phyloP scores from a whole-genome alignment of 2,797 vertebrate species.

The Oreochromis mossambicus region DNA sequence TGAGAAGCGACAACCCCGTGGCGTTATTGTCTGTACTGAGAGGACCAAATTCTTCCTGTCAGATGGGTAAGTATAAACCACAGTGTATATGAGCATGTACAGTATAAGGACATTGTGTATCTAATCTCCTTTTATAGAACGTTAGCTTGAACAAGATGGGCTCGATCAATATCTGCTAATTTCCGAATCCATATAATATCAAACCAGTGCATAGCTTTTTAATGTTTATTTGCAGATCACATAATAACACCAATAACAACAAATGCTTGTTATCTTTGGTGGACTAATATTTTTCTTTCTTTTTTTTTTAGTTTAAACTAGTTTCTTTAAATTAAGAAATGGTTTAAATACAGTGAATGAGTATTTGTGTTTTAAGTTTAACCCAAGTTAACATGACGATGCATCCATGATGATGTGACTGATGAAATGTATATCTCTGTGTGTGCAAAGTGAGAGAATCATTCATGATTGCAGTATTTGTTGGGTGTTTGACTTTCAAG shows the following conservation, averaged over 20 bases:
- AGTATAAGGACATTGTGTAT: conserved; percentile 54
- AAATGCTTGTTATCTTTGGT: not conserved
- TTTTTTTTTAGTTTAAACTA: not conserved
- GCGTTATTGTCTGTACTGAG: conserved; percentile 44
- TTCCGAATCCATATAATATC: not conserved
- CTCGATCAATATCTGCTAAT: conserved; percentile 2
- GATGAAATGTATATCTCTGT: not conserved
- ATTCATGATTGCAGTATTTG: conserved; percentile 2
- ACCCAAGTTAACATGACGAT: not conserved
- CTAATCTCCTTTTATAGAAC: conserved; percentile 45
- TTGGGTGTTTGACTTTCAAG: too few species aligned
- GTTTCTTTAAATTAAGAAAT: conserved; percentile 6
- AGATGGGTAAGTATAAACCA: conserved; percentile 50
- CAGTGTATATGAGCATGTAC: conserved; percentile 66
- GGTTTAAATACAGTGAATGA: not conserved
- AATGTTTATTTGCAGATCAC: conserved; percentile 4
- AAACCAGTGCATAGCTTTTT: not conserved
- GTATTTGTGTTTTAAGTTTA: not conserved
- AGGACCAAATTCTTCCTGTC: conserved; percentile 61
- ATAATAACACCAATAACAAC: conserved; percentile 1
- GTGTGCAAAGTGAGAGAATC: not conserved
- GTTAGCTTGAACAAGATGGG: conserved; percentile 19
- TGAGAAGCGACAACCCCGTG: conserved; percentile 24
- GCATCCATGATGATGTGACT: conserved; percentile 3
- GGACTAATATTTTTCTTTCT: not conserved